Evolutionary conservation across 2,113 vertebrate genomes (phyloP).

Genomic region (Nanorana parkeri): DNA sequence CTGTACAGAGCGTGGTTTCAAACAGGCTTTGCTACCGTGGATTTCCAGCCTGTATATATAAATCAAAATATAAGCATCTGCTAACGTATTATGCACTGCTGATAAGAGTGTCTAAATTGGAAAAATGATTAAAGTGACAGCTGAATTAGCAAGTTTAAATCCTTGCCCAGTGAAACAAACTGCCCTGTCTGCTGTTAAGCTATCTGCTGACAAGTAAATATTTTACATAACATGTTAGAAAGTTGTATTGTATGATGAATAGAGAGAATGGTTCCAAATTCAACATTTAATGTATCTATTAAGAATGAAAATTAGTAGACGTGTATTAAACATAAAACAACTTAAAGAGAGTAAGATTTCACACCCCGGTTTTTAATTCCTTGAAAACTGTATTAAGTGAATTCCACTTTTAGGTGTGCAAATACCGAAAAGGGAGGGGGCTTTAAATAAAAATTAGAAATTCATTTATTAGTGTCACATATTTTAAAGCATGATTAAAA

Average conservation of each 20-base stretch:
- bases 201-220: constrained; percentile 8
- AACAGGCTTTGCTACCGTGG: neutral
- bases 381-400: too few species aligned
- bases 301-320: too few species aligned
- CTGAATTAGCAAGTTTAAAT: neutral
- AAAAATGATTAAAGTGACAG: constrained; percentile 16
- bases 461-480: too few species aligned
- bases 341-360: too few species aligned
- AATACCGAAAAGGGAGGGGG: too few species aligned
- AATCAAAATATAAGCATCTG: constrained; percentile 31
- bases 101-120: neutral
- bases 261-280: neutral
- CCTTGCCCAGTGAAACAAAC: neutral
- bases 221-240: constrained; percentile 12
- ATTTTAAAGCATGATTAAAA: too few species aligned
- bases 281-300: neutral
- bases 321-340: too few species aligned
- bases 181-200: neutral
- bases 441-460: too few species aligned
- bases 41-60: constrained; percentile 10
- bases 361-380: too few species aligned
- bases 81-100: constrained; percentile 23
- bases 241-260: neutral
- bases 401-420: too few species aligned
- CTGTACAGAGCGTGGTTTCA: neutral